Percentiles rank a stretch among this genome's conserved stretches.
phyloP scores from a whole-genome alignment of 2,113 vertebrate genomes.

The Henicopernis longicauda region DNA sequence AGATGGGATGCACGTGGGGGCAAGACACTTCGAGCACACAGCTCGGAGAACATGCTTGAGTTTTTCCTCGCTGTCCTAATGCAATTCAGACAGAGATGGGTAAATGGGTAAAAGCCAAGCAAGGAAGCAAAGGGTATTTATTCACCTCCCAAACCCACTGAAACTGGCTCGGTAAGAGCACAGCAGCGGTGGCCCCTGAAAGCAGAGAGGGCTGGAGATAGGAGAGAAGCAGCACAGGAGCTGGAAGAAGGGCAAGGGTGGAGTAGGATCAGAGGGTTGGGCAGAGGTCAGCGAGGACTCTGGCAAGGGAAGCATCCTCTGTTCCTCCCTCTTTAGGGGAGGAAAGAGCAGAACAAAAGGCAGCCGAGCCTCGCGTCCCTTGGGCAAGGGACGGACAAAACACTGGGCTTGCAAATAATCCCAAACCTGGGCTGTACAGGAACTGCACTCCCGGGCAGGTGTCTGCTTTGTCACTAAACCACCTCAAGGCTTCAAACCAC shows the following conservation, averaged over 20 bases:
- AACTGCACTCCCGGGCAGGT: constrained; percentile 12
- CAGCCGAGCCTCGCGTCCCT: background rate
- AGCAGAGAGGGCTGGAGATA: background rate
- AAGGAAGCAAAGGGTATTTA: background rate
- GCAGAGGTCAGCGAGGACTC: constrained; percentile 53
- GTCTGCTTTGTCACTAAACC: constrained; percentile 23
- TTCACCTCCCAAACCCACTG: background rate
- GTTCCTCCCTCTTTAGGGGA: constrained; percentile 57
- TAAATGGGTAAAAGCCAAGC: background rate
- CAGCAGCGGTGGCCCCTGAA: background rate
- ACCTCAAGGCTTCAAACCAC: background rate
- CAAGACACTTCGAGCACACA: background rate
- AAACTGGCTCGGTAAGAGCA: background rate
- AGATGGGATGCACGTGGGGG: rapidly evolving
- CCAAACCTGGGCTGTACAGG: constrained; percentile 26
- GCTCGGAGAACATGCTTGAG: background rate
- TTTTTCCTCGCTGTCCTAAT: background rate
- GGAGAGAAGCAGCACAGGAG: background rate
- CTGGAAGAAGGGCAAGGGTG: constrained; percentile 52
- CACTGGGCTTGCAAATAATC: background rate
- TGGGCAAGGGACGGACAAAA: constrained; percentile 49
- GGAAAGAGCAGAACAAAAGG: constrained; percentile 64
- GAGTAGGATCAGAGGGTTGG: constrained; percentile 48
- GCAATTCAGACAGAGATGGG: background rate
- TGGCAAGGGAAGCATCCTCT: constrained; percentile 61